Evolutionary conservation across 2,113 vertebrate species (phyloP).

Genomic region (Coptodon bakossiorum): DNA sequence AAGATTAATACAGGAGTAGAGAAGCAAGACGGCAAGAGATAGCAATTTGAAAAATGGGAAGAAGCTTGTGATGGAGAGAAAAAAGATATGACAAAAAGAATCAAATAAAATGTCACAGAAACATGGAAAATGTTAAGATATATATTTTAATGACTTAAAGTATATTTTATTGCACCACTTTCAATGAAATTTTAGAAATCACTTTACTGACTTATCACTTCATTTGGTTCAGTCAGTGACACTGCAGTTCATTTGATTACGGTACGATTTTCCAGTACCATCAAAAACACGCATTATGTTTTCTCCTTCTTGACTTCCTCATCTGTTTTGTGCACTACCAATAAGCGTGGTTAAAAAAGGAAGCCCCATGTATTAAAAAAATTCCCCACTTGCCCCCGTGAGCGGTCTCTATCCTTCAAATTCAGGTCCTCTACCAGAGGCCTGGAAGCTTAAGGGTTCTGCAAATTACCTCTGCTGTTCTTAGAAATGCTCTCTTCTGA

Average conservation of each 20-base stretch:
- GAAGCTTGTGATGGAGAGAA: background rate
- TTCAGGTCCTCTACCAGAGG: no score
- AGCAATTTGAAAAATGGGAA: background rate
- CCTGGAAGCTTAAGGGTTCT: no score
- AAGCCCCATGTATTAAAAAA: no score
- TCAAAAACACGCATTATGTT: no score
- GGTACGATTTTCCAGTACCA: no score
- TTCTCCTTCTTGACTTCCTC: no score
- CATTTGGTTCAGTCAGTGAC: background rate
- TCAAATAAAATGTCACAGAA: background rate
- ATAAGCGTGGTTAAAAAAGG: no score
- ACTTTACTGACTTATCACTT: background rate
- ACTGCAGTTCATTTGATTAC: background rate
- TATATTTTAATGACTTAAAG: background rate
- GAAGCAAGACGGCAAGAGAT: background rate
- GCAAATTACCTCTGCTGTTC: no score
- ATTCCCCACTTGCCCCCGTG: no score
- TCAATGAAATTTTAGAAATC: background rate
- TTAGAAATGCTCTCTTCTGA: no score
- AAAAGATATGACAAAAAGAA: background rate
- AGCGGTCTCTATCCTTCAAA: no score
- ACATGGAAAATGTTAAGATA: background rate
- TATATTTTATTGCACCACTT: background rate
- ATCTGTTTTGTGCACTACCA: no score
- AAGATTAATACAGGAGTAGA: background rate